Percentiles rank a stretch among this genome's conserved stretches.
These are phyloP conservation scores for Ectropis grisescens DNA, from an alignment of 1,140 invertebrate species.

Conservation along the genomic window DNA sequence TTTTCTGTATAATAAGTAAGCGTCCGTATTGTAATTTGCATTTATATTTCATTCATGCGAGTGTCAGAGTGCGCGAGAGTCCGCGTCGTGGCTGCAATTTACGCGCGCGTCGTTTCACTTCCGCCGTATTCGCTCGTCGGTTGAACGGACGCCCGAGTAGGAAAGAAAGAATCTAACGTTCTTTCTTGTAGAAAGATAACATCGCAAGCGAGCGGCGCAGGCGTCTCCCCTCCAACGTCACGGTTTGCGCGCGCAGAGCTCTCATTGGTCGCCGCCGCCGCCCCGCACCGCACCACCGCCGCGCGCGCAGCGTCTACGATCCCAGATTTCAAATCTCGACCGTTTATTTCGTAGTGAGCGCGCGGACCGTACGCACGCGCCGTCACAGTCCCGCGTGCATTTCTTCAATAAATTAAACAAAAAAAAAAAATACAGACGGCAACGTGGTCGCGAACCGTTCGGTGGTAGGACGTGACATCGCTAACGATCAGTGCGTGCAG, in stretches of 20 bases:
- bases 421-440: constrained; percentile 36
- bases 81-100: constrained; percentile 32
- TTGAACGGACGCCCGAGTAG: constrained; percentile 57
- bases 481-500: constrained; percentile 58
- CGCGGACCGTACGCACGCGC: constrained; percentile 25
- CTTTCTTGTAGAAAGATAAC: constrained; percentile 56
- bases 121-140: constrained; percentile 59
- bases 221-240: constrained; percentile 37
- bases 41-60: no score
- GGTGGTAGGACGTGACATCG: constrained; percentile 55
- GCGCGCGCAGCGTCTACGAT: constrained; percentile 59
- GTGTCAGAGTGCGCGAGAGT: no score
- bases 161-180: constrained; percentile 65
- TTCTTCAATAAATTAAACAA: no score
- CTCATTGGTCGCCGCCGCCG: constrained; percentile 29
- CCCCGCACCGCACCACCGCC: constrained; percentile 23
- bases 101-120: constrained; percentile 61
- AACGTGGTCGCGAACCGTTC: constrained; percentile 56
- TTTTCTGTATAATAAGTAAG: no score
- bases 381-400: constrained; percentile 19
- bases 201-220: constrained; percentile 34
- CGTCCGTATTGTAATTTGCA: no score
- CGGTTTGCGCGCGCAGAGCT: constrained; percentile 43
- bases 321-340: constrained; percentile 67
- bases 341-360: constrained; percentile 63